phyloP scores from a whole-genome alignment of 53 echinoderm and acorn worm species.

The Astropecten irregularis region DNA sequence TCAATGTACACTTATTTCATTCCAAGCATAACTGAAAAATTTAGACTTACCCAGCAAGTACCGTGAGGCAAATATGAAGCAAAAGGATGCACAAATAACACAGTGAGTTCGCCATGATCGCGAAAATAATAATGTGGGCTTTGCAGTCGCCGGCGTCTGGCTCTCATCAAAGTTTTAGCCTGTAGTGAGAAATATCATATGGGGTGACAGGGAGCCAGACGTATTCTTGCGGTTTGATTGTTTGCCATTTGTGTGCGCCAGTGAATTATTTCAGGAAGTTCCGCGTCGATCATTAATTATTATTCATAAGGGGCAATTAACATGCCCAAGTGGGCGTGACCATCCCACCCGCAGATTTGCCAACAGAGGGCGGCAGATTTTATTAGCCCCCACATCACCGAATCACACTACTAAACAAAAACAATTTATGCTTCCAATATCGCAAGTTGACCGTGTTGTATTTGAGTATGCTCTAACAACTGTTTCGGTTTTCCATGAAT shows the following conservation, averaged over 20 bases:
- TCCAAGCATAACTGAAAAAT: neutral
- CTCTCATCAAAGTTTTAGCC: neutral
- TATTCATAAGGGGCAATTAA: too few relatives aligned
- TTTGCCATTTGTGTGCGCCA: conserved; percentile 17
- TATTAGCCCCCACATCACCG: too few relatives aligned
- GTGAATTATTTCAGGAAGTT: neutral
- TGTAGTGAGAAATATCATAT: neutral
- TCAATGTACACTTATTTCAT: too few relatives aligned
- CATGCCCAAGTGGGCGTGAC: too few relatives aligned
- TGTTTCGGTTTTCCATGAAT: too few relatives aligned
- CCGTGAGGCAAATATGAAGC: conserved; percentile 75
- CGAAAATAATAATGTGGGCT: neutral
- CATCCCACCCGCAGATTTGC: too few relatives aligned
- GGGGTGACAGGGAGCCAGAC: neutral
- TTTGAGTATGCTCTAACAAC: too few relatives aligned
- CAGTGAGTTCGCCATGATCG: conserved; percentile 71
- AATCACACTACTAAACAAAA: too few relatives aligned
- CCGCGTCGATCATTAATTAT: conserved; percentile 33
- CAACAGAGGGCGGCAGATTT: too few relatives aligned
- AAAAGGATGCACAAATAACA: conserved; percentile 71
- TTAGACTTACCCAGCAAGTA: conserved; percentile 85
- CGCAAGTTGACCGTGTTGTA: too few relatives aligned
- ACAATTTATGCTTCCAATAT: too few relatives aligned
- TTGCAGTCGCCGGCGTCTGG: neutral
- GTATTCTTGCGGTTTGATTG: neutral